Base-by-base conservation (phyloP, 2,888 invertebrate genomes). In the Acleris emargana region DNA sequence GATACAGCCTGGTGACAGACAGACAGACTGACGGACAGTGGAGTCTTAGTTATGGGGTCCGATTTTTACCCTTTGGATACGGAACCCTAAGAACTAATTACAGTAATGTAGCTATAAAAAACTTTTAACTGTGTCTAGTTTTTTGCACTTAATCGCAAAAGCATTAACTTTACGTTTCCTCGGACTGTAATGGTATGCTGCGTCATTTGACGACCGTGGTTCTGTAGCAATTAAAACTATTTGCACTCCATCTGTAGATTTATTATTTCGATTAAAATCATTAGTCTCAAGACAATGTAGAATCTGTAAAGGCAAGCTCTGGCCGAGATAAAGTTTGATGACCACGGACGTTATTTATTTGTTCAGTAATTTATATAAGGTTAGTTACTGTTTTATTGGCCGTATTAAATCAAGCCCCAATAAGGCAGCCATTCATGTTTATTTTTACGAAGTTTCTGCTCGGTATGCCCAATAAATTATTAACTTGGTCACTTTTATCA, bases 361-460 rank as follows among this genome's bases (percentile, higher is more conserved):
- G 91, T 89, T 91, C 86, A 89, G 87, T 91, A 92, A 91, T 92
- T 91, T 92, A 92, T 92, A 89, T 91, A 90, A 89, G 90, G 91
- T 91, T 91, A 90, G 91, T 91, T 90, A 91, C 91, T 88, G 91
- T 91, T 92, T 92, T 92, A 92, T 92, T 91, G 84, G 80, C 77
- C 78, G 86, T 87, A 91, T 91, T 92, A 92, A 92, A 92, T 92
- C 92, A 92, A 88, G 90, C 83, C 87, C 87, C 91, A 92, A 91
- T 91, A 91, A 92, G 91, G 91, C 92, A 90, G 88, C 88, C 90
- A 91, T 92, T 92, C 88, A 89, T 91, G 92, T 92, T 91, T 91
- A 91, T 91, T 91, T 92, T 92, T 91, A 91, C 91, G 82, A 86
- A 91, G 92, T 88, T 91, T 91, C 89, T 91, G 91, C 88, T 84